Percentiles rank a stretch among this genome's conserved stretches.
Evolutionary conservation across 2,113 vertebrate genomes (phyloP).

Genomic region (Cyphomyrus plagiostoma): DNA sequence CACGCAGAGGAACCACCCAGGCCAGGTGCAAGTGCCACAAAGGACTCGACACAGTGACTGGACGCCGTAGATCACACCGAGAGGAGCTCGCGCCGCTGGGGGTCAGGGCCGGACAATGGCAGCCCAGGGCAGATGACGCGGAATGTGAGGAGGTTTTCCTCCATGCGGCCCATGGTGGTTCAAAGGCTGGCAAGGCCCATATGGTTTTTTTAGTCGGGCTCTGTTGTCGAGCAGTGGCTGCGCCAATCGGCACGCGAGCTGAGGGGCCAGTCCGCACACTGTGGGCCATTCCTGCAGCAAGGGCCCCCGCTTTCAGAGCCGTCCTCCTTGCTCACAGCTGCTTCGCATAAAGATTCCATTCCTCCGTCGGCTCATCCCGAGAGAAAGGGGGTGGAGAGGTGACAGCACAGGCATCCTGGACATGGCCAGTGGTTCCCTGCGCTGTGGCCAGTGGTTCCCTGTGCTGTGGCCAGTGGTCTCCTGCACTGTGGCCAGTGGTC

Average conservation of each 20-base stretch:
- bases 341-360: constrained; percentile 57
- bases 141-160: constrained; percentile 10
- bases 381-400: constrained; percentile 50
- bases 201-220: background rate
- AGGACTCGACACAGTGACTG: constrained; percentile 19
- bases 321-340: constrained; percentile 56
- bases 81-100: background rate
- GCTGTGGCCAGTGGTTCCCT: constrained; percentile 1
- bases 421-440: background rate
- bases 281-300: constrained; percentile 19
- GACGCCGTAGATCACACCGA: constrained; percentile 6
- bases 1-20: background rate
- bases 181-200: background rate
- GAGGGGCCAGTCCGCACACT: background rate
- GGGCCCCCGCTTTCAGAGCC: constrained; percentile 13
- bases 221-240: constrained; percentile 1
- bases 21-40: constrained; percentile 32
- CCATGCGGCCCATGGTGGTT: background rate
- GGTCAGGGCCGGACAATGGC: constrained; percentile 11
- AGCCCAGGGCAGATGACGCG: constrained; percentile 17
- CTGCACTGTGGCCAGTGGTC: constrained; percentile 16
- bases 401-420: constrained; percentile 53
- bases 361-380: constrained; percentile 42
- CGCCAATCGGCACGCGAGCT: background rate
- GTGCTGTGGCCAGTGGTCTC: background rate